Evolutionary conservation across 2,113 vertebrate species (phyloP), one percentile per base, ranked within the genome.

Genomic region (Oreochromis aureus): DNA sequence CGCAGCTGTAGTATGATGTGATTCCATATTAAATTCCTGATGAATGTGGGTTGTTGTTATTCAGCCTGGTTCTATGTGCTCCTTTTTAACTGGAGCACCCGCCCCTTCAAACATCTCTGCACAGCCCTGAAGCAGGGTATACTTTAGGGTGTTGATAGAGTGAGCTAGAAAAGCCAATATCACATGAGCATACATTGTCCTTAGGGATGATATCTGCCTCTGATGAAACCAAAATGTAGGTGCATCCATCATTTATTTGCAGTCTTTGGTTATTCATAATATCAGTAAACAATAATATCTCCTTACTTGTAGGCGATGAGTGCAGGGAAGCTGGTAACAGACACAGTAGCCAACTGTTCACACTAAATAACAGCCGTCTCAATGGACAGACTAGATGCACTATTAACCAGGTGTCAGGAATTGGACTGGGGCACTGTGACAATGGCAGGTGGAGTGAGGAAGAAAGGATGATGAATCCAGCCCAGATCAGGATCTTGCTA

Each of bases 311-410:
- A 30, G 27, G 16, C 2, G 0, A 32, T 12, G 73, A 51, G 46
- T n/a, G 73, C 27, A 51, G 27, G 27, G 73, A 51, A 53, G 46
- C 16, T 53, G 30, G 71, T 78, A 78, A 78, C 16, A 78, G 71
- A 78, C 24, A 76, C 44, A 78, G 44, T 12, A 12, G 71, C 44
- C 71, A 51, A 51, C 69, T 76, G 69, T 76, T 48, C 69, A 48
- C 41, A 76, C 44, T 51, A 78, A 78, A 78, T 51, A 78, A 78
- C 71, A 32, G 27, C 10, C 3, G 1, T 53, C 46, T 53, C 73
- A 78, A 13, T 16, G 27, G 73, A 78, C 73, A 53, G 46, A 78
- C 44, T 51, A 51, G 27, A 78, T 51, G 24, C 71, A 32, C 44
- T 48, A 73, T 73, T 73, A 48, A 73, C 22, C 69, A 78, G 44